Base-by-base conservation (phyloP, 2,113 vertebrate genomes). In the Podilymbus podiceps region DNA sequence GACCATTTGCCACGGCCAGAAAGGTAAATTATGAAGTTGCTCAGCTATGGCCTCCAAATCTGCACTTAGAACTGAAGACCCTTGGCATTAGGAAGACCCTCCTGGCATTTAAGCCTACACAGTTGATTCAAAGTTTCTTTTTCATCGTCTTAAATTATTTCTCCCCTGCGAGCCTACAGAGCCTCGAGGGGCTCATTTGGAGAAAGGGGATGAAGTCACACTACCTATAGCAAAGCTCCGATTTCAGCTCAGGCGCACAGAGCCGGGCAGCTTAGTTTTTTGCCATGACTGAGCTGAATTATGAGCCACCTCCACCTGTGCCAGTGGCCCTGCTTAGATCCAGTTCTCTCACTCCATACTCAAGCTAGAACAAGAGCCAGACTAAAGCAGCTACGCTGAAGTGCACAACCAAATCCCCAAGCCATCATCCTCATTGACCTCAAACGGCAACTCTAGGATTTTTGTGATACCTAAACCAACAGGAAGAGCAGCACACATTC, bases 261-360 rank as follows among this genome's bases (percentile, higher is more conserved):
- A 64, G 19, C 28, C 23, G 28, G 14, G 59, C 18, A 33, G 28
- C 33, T 73, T 52, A 44, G 33, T 18, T n/a, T 42, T 66, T n/a
- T 50, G 35, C 77, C 66, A 15, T 21, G 20, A 49, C 42, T 4
- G 67, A 64, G 50, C 58, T 64, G 30, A n/a, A 62, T 50, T n/a
- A 56, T 0, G 0, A 73, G 16, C 49, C 1, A 0, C 56, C 47
- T 56, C 40, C 27, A 30, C 38, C 12, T 2, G 21, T 1, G 1
- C 19, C 1, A 0, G 42, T 56, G 25, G 19, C 50, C 31, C 52
- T 33, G 19, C 30, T 33, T 79, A n/a, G 25, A 77, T 19, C n/a
- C 22, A 24, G 23, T 44, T 73, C 60, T 72, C 38, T 80, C 81
- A 30, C 49, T 75, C 55, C 15, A 16, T 69, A 35, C 42, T 53